Evolutionary conservation across 2,888 invertebrate genomes (phyloP), one percentile per base, ranked within the genome.

Genomic region (Parelbella ahira): DNA sequence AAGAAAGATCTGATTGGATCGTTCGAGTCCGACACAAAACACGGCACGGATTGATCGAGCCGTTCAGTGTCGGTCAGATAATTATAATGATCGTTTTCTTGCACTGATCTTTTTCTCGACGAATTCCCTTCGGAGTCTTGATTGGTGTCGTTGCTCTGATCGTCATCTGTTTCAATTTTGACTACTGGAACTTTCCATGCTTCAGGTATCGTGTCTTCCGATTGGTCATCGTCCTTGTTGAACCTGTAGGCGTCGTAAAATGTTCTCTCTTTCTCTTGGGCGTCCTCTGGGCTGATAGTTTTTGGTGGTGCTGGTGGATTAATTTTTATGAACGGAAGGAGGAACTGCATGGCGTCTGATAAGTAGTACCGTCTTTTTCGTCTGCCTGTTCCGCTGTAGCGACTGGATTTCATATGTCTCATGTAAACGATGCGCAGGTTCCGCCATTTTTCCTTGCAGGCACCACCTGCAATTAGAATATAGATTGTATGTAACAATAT

Each of bases 371-470:
- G 59, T 34, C 51, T 56, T 29, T 52, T 58, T 24, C 28, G 27
- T 2, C 27, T 8, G 27, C 51, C 6, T 29, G 49, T 32, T 3
- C 30, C 30, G 19, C 19, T 32, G 4, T 34, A 49, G 7, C 37
- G 32, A 13, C n/a, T 39, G 1, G 49, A 29, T 44, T 49, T 61
- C 23, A 56, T 30, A 4, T 46, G 45, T 24, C 59, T 49, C 49
- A 51, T 57, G 33, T 50, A 60, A 2, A 57, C 58, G 7, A 51
- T 49, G 25, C 56, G 54, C 12, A 60, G 18, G 28, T 58, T 60
- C 7, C 54, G 43, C 60, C 61, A 60, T 53, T 50, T 47, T 29
- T 58, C 57, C 47, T 54, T 50, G 39, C 61, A 58, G 4, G 48
- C 48, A 0, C 12, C 27, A 25, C 32, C 58, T 59, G 44, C 4